phyloP scores from a whole-genome alignment of 2,888 invertebrate genomes.

The Nomada fabriciana region DNA sequence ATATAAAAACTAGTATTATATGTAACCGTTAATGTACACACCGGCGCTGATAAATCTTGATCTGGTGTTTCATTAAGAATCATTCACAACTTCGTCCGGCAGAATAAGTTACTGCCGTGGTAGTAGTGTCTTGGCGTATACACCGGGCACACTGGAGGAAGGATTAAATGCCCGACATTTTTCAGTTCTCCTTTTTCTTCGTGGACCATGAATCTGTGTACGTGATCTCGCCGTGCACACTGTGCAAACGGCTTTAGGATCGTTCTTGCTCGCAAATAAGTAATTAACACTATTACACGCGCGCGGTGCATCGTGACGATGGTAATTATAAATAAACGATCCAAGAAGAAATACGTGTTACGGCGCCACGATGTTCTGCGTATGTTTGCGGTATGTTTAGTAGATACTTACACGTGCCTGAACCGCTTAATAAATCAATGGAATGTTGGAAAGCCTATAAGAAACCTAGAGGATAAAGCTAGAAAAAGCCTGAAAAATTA shows the following conservation, averaged over 20 bases:
- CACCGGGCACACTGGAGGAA: background rate
- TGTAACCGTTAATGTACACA: no score
- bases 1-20: no score
- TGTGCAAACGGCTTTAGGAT: slow-evolving; percentile 23
- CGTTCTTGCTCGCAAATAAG: slow-evolving; percentile 55
- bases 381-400: slow-evolving; percentile 17
- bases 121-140: background rate
- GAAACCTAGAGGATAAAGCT: no score
- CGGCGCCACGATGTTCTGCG: slow-evolving; percentile 36
- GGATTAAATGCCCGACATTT: slow-evolving; percentile 9
- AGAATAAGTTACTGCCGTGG: background rate
- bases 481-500: background rate
- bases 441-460: slow-evolving; percentile 8
- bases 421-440: slow-evolving; percentile 5
- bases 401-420: background rate
- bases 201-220: background rate
- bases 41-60: background rate
- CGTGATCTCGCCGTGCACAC: background rate
- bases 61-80: background rate
- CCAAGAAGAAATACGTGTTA: slow-evolving; percentile 32
- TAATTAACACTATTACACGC: slow-evolving; percentile 60
- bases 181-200: background rate
- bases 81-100: background rate
- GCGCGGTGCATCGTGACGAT: slow-evolving; percentile 37
- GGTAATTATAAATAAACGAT: slow-evolving; percentile 48